Evolutionary conservation across 2,113 vertebrate species (phyloP).

Genomic region (Sciurus niger): DNA sequence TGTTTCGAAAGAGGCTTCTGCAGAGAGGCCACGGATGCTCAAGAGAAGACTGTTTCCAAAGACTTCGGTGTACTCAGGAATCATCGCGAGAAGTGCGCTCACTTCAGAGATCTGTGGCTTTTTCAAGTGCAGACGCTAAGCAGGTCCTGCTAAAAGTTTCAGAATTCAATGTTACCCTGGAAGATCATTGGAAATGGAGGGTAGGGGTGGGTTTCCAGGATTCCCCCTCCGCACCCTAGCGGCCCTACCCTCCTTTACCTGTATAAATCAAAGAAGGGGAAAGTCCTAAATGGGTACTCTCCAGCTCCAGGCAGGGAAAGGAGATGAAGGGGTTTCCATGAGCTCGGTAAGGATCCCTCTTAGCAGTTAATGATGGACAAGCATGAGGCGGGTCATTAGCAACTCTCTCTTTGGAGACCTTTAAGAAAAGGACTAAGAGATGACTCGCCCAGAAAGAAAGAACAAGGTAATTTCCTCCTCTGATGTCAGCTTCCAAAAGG

Average conservation of each 20-base stretch:
- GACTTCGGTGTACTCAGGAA: neutral
- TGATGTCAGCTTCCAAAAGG: slow-evolving; percentile 77
- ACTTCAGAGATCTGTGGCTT: neutral
- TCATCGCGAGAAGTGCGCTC: neutral
- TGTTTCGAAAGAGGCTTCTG: neutral
- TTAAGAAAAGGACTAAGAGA: slow-evolving; percentile 50
- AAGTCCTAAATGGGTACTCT: neutral
- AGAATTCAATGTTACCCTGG: neutral
- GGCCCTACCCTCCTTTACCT: neutral
- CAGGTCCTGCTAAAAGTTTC: neutral
- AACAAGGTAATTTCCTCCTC: slow-evolving; percentile 65
- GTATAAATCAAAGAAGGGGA: neutral
- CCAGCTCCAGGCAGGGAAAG: neutral
- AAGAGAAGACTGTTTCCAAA: neutral
- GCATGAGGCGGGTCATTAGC: neutral
- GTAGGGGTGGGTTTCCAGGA: neutral
- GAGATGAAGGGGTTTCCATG: neutral
- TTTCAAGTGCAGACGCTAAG: neutral
- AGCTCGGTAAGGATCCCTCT: neutral
- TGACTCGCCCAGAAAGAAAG: slow-evolving; percentile 14
- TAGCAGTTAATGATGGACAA: neutral
- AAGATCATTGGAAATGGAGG: neutral
- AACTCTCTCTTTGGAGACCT: slow-evolving; percentile 21
- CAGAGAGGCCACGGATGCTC: neutral
- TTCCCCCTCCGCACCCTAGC: neutral